Evolutionary conservation across 1,140 invertebrate species (phyloP), one percentile per base, ranked within the genome.

Genomic region (Drosophila nebulosa): DNA sequence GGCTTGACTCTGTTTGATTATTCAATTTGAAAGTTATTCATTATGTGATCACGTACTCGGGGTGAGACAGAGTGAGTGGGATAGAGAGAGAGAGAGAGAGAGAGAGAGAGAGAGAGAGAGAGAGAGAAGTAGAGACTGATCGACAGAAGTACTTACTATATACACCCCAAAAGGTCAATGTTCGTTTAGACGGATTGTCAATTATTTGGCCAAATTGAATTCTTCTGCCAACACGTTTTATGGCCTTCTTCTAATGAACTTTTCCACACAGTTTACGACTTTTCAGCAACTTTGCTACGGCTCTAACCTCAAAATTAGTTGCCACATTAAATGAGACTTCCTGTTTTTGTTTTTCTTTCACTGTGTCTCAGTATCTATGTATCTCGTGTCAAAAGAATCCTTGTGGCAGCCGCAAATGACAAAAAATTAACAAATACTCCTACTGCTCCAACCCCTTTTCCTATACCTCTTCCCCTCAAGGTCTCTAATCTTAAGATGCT

Each of bases 1-100:
- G 59, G 69, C 52, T 63, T 53, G 53, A 62, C 68, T 73, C 78
- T 76, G 84, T 86, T 86, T 86, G 83, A 86, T 86, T 80, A 86
- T 86, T 86, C 83, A 86, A 86, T 86, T 86, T 86, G 83, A 86
- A 86, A 88, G 83, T 86, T 86, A 86, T 86, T 86, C 83, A 88
- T 88, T 86, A 88, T 88, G 85, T 84, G 83, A 88, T 86, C 83
- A 86, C 83, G 83, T 86, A 86, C 83, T 79, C 73, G 63, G 70
- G 10, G 53, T 39, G 18, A 46, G 16, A 1, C 12, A 12, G 56
- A 9, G 32, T 6, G 39, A 42, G 14, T 7, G 14, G 18, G 6
- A 42, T 7, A n/a, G 7, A 9, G 16, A 21, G 16, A 1, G 18
- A 12, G 56, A 9, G 32, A 16, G 39, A 42, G 14, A 18, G 14